Evolutionary conservation across 2,888 invertebrate genomes (phyloP).

Genomic region (Mesoligia furuncula): DNA sequence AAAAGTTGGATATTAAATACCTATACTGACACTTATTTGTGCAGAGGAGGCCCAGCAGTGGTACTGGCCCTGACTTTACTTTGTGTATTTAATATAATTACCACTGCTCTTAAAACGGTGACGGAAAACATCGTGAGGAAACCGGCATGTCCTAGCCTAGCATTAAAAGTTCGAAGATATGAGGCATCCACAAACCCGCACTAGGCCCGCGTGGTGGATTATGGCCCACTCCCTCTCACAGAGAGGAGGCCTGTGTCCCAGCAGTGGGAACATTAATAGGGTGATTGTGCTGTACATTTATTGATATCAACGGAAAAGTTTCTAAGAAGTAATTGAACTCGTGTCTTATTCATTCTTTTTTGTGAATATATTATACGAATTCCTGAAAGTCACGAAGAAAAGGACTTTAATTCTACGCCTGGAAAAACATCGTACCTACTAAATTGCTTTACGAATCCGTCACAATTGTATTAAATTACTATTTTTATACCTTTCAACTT

Average conservation of each 20-base stretch:
- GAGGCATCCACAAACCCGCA: not conserved
- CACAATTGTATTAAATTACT: conserved; percentile 57
- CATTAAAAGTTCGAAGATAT: not conserved
- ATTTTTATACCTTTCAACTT: conserved; percentile 47
- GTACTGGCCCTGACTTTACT: not conserved
- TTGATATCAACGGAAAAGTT: conserved; percentile 6
- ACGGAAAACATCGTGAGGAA: not conserved
- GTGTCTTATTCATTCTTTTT: conserved; percentile 20
- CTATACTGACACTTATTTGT: not conserved
- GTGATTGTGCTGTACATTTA: not conserved
- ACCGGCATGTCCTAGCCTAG: not conserved
- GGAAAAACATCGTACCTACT: conserved; percentile 39
- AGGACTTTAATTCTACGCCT: conserved; percentile 40
- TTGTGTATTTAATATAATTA: not conserved
- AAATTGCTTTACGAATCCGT: conserved; percentile 59
- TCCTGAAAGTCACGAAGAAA: conserved; percentile 48
- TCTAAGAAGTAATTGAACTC: conserved; percentile 17
- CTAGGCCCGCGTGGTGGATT: not conserved
- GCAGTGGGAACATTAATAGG: too few species aligned
- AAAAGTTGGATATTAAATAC: not conserved
- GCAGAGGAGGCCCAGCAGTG: not conserved
- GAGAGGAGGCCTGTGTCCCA: not conserved
- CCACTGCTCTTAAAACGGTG: not conserved
- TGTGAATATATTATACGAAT: conserved; percentile 49
- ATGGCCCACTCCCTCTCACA: not conserved